These are phyloP conservation scores for Pollenia amentaria DNA, from an alignment of 2,888 invertebrate genomes.

Conservation along the genomic window DNA sequence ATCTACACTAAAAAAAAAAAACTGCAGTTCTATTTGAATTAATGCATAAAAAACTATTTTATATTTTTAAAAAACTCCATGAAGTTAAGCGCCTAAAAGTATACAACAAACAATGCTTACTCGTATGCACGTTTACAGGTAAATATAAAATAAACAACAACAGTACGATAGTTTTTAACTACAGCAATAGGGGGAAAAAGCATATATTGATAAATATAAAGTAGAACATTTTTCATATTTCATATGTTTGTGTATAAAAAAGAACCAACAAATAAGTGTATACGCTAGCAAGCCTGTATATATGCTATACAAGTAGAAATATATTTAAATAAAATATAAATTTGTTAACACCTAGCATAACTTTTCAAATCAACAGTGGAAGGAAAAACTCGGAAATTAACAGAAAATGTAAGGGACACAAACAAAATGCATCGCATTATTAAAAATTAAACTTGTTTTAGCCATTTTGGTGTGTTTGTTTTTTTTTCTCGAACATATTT, in stretches of 20 bases:
- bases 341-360: constrained; percentile 21
- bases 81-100: constrained; percentile 75
- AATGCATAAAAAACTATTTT: constrained; percentile 26
- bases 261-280: background rate
- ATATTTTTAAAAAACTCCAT: background rate
- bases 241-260: background rate
- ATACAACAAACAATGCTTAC: constrained; percentile 73
- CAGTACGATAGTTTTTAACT: background rate
- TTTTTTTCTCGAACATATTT: too few relatives aligned
- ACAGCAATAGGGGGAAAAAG: background rate
- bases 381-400: background rate
- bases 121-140: background rate
- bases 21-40: constrained; percentile 3
- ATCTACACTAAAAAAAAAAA: constrained; percentile 11
- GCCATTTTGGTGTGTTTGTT: too few relatives aligned
- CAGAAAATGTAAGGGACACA: background rate
- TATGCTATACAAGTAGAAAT: constrained; percentile 9
- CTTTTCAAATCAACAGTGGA: background rate
- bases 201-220: background rate
- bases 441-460: too few relatives aligned
- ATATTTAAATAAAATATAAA: constrained; percentile 16
- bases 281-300: background rate
- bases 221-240: background rate
- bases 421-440: too few relatives aligned
- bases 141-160: background rate